These are phyloP conservation scores for Sebastes melanostomus DNA, from an alignment of 2,797 vertebrate genomes.

Conservation along the genomic window DNA sequence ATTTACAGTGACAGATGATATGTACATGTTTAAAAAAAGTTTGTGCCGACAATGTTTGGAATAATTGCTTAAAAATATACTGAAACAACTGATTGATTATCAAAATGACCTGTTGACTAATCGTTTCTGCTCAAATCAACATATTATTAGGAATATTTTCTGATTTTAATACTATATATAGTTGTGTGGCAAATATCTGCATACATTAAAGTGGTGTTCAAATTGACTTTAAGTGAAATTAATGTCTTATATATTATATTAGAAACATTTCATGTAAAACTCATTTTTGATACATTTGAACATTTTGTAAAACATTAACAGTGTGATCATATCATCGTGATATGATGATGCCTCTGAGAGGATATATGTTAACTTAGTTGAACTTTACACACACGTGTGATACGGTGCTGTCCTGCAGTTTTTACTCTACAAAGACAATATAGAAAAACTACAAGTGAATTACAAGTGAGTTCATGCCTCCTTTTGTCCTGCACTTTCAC, in stretches of 20 bases:
- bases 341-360: neutral
- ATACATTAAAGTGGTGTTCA: neutral
- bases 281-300: too few species aligned
- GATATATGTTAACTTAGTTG: neutral
- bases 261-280: neutral
- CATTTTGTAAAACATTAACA: too few species aligned
- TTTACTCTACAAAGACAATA: neutral
- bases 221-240: neutral
- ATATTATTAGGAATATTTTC: neutral
- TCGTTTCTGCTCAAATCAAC: neutral
- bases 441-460: neutral
- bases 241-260: neutral
- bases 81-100: neutral
- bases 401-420: neutral
- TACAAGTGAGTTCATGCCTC: neutral
- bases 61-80: neutral
- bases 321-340: neutral
- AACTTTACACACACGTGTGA: neutral
- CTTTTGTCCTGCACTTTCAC: neutral
- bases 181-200: neutral
- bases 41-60: neutral
- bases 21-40: neutral
- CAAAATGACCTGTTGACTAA: neutral
- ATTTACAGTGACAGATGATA: too few species aligned
- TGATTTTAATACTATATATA: neutral